These are phyloP conservation scores for Ectropis crepuscularia DNA, from an alignment of 2,888 invertebrate species.

Conservation along the genomic window DNA sequence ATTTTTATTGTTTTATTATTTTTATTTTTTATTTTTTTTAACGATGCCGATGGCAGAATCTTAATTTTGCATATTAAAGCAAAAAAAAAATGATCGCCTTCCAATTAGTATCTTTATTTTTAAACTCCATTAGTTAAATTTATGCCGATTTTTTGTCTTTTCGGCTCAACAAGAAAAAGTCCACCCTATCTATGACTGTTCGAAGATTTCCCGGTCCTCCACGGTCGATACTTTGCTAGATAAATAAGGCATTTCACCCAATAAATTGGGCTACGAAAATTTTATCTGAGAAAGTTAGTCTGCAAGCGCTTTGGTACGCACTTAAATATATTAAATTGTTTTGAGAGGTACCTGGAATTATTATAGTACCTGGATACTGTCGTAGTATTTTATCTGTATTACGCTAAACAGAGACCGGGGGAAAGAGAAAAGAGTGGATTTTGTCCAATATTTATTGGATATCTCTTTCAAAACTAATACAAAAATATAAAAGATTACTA, in stretches of 20 bases:
- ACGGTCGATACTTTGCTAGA: constrained; percentile 57
- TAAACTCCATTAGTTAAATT: neutral
- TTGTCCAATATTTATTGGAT: too few species aligned
- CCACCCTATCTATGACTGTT: constrained; percentile 51
- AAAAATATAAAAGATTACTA: too few species aligned
- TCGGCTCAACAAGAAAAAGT: constrained; percentile 4
- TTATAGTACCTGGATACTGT: constrained; percentile 11
- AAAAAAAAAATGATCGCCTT: too few species aligned
- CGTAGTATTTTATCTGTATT: neutral
- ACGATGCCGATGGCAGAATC: too few species aligned
- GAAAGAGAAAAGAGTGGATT: neutral
- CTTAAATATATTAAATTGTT: constrained; percentile 36
- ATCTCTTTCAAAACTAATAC: too few species aligned
- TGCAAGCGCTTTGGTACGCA: constrained; percentile 29
- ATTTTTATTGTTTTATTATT: too few species aligned
- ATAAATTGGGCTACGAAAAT: constrained; percentile 54
- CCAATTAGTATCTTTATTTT: too few species aligned
- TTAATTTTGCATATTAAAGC: too few species aligned
- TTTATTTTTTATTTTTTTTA: too few species aligned
- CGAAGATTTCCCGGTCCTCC: constrained; percentile 62
- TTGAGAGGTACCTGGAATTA: constrained; percentile 23
- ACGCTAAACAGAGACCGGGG: too few species aligned
- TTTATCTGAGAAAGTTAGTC: constrained; percentile 44
- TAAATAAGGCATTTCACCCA: constrained; percentile 54
- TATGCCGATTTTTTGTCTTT: constrained; percentile 5